Percentiles rank a stretch among this genome's conserved stretches.
Evolutionary conservation across 92 coral and sea anemone species (phyloP).

Genomic region (Phenganax stokvisi): DNA sequence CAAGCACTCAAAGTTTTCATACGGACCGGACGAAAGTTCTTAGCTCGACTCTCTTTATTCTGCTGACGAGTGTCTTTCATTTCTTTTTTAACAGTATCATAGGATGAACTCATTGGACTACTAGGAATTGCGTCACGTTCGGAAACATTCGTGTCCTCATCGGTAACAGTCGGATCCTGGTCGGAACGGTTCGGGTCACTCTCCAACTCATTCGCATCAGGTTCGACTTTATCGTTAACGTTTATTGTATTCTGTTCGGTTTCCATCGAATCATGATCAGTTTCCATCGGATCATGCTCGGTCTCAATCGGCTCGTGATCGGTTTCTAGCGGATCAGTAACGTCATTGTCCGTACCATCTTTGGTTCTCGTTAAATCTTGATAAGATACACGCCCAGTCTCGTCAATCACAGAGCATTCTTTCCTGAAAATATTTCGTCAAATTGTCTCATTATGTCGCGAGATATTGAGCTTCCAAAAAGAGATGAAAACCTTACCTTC

Average conservation of each 20-base stretch:
- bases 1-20: conserved; percentile 71
- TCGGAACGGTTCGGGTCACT: background rate
- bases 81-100: conserved; percentile 18
- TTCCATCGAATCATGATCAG: background rate
- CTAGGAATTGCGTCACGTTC: no score
- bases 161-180: background rate
- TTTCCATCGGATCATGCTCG: background rate
- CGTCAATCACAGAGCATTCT: conserved; percentile 31
- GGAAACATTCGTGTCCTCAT: background rate
- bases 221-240: background rate
- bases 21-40: conserved; percentile 57
- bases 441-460: background rate
- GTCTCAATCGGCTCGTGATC: background rate
- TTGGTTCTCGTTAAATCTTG: conserved; percentile 13
- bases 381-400: conserved; percentile 27
- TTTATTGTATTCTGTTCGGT: background rate
- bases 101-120: conserved; percentile 17
- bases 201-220: background rate
- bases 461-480: background rate
- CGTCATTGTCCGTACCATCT: background rate
- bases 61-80: background rate
- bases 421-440: background rate
- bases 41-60: conserved; percentile 29
- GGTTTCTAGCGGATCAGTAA: background rate
- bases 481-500: background rate